phyloP scores from a whole-genome alignment of 2,888 invertebrate species.

The Nipponacmea schrenckii region DNA sequence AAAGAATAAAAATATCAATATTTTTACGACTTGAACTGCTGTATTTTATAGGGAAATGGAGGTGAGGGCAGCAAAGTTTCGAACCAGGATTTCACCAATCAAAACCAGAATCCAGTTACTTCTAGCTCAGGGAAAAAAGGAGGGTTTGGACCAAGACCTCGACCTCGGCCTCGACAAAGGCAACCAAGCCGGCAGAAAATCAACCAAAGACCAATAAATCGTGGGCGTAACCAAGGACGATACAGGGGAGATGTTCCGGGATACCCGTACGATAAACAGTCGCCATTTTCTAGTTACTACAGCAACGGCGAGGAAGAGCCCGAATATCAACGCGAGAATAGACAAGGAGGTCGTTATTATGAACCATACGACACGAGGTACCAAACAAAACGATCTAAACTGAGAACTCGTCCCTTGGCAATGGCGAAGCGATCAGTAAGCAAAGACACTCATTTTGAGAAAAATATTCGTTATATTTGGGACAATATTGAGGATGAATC shows the following conservation, averaged over 20 bases:
- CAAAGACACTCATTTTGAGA: background rate
- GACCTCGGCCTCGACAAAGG: background rate
- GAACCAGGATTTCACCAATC: too few species aligned
- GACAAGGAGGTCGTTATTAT: background rate
- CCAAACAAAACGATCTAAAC: background rate
- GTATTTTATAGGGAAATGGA: background rate
- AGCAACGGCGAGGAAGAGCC: background rate
- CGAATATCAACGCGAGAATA: background rate
- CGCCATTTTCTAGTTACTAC: slow-evolving; percentile 7
- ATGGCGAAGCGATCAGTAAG: background rate
- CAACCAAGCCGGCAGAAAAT: background rate
- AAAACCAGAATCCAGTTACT: too few species aligned
- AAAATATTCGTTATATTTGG: background rate
- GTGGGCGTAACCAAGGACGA: background rate
- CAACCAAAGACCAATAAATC: too few species aligned
- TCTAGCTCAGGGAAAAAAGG: too few species aligned
- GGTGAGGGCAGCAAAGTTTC: background rate
- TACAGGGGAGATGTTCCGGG: background rate
- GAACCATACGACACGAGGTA: background rate
- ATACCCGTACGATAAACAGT: background rate
- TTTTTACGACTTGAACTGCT: background rate
- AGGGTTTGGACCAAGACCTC: too few species aligned
- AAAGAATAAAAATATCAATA: too few species aligned
- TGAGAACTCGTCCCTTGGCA: background rate
- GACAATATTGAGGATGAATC: background rate